A percentile compares a stretch with the other conserved stretches of the same genome.
phyloP scores from a whole-genome alignment of 2,888 invertebrate genomes.

The Xylocampa areola region DNA sequence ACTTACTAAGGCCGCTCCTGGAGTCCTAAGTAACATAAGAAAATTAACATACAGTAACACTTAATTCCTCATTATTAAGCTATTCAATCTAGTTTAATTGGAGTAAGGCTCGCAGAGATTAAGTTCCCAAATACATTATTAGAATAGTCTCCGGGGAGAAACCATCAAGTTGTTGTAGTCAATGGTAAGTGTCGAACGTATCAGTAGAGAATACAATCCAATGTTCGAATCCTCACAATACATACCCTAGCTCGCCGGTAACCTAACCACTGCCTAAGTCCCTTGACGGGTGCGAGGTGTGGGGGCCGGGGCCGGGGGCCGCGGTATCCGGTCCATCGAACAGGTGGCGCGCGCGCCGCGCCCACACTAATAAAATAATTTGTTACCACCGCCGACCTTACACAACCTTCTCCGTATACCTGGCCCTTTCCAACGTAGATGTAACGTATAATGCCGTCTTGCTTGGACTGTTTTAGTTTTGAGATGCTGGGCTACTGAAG shows the following conservation, averaged over 20 bases:
- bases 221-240: constrained; percentile 23
- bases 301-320: constrained; percentile 67
- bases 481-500: constrained; percentile 27
- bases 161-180: background rate
- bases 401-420: constrained; percentile 77
- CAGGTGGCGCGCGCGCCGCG: constrained; percentile 84
- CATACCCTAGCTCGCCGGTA: constrained; percentile 53
- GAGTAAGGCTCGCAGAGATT: too few relatives aligned
- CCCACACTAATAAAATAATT: constrained; percentile 87
- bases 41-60: too few relatives aligned
- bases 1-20: too few relatives aligned
- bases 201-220: background rate
- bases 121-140: background rate
- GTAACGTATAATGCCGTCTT: constrained; percentile 29
- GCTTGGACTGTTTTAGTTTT: constrained; percentile 41
- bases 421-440: constrained; percentile 60
- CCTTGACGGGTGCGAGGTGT: constrained; percentile 46
- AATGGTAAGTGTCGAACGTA: background rate
- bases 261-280: constrained; percentile 63
- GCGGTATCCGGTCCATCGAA: constrained; percentile 84
- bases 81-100: too few relatives aligned
- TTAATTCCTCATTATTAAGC: too few relatives aligned
- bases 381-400: constrained; percentile 83
- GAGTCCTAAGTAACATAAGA: too few relatives aligned
- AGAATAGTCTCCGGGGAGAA: background rate